Evolutionary conservation across 2,797 vertebrate species (phyloP), one percentile per base, ranked within the genome.

Genomic region (Oceanodroma leucorhoa): DNA sequence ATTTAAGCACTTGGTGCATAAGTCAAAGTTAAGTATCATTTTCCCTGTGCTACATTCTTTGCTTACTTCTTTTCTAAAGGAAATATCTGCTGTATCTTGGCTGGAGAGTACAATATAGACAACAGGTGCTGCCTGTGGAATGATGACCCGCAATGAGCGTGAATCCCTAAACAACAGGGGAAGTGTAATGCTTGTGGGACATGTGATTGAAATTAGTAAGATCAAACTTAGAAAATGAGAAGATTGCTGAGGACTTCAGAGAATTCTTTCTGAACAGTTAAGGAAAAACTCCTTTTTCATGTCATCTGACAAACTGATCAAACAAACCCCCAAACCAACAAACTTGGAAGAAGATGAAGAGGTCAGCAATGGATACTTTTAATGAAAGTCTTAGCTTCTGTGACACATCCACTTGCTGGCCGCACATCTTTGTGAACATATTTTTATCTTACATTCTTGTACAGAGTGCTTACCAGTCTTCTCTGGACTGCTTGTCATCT

Each of bases 391-490:
- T 60, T 36, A 46, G 48, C 43, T 87, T 84, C 78, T 87, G 51
- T 48, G 48, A 83, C 60, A 83, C 76, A 79, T 76, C 55, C 64
- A 48, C 20, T 41, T 60, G 48, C 53, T 83, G 73, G 65, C 30
- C 0, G 0, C 61, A 46, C 30, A 36, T 67, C 60, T 57, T 85
- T 71, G 50, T 53, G 40, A 87, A 32, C 53, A 21, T 71, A 58
- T 61, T 87, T 92, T 94, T 92, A 90, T 87, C 87, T 66, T 90
- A 16, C 53, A 40, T 91, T 73, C 72, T 58, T 78, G 50, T 45
- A 50, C 41, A 11, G 71, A 58, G 53, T 45, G 55, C 53, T 73
- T 66, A 81, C 38, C 32, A 38, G 46, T 62, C 57, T 89, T 85
- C 69, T 83, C 50, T 48, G 27, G 30, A 40, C 58, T 65, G 43